Percentiles rank a stretch among this genome's conserved stretches.
phyloP scores from a whole-genome alignment of 2,888 invertebrate species.

The Hirtodrosophila confusa region DNA sequence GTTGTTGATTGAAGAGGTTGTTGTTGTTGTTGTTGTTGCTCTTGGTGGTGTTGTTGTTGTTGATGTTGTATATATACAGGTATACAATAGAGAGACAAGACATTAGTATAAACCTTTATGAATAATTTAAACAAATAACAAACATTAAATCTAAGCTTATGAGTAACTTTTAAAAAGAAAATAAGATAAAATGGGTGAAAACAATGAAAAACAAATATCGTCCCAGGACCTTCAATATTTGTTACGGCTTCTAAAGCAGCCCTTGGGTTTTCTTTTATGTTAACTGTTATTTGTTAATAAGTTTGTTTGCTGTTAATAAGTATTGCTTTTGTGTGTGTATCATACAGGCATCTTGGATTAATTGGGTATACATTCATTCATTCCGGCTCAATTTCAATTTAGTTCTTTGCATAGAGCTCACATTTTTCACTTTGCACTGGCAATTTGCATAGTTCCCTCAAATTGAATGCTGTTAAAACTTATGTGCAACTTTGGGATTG shows the following conservation, averaged over 20 bases:
- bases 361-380: slow-evolving; percentile 13
- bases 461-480: background rate
- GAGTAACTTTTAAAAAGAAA: slow-evolving; percentile 43
- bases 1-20: background rate
- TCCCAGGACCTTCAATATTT: slow-evolving; percentile 1
- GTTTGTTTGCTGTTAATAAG: slow-evolving; percentile 42
- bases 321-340: slow-evolving; percentile 28
- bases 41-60: slow-evolving; percentile 35
- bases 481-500: background rate
- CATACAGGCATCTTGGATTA: slow-evolving; percentile 34
- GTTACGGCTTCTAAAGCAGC: slow-evolving; percentile 11
- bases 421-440: slow-evolving; percentile 15
- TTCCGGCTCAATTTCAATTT: slow-evolving; percentile 26
- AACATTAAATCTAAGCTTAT: slow-evolving; percentile 65
- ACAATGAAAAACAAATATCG: slow-evolving; percentile 23
- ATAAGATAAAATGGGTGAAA: slow-evolving; percentile 22
- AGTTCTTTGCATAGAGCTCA: slow-evolving; percentile 20
- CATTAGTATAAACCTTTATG: slow-evolving; percentile 68
- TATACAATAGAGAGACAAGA: slow-evolving; percentile 79
- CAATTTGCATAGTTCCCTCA: slow-evolving; percentile 16
- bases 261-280: slow-evolving; percentile 12
- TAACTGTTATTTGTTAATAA: slow-evolving; percentile 25
- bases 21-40: slow-evolving; percentile 11
- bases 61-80: slow-evolving; percentile 72
- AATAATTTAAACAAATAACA: slow-evolving; percentile 78